Base-by-base conservation (phyloP, 2,888 invertebrate species). In the Hybos culiciformis region DNA sequence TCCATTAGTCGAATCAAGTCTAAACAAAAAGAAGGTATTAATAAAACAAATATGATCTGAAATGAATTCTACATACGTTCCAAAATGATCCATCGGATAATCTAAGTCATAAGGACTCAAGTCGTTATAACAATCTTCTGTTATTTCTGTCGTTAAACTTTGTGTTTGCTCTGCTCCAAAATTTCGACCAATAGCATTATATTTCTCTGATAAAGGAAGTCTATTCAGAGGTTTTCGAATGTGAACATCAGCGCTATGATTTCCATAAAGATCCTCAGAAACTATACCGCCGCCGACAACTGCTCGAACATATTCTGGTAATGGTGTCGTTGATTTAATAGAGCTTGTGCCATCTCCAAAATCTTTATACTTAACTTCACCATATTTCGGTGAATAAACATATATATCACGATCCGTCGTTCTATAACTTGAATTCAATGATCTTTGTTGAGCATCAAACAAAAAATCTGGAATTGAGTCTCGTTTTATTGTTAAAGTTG, bases 381-480 rank as follows among this genome's bases (percentile, higher is more conserved):
- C 54, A 36, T 61, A 63, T 23, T 63, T 61, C 14, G 54, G 47
- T 1, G 57, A 51, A 45, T 60, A 60, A 46, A 58, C 57, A 26
- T 64, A 63, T 17, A 65, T 50, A 26, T 65, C 64, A 23, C 56
- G 60, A 8, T 62, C 65, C 12, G 51, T 49, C 2, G 51, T 49
- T 5, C 37, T 15, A 5, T 12, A 7, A 7, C 6, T 40, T 23
- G 33, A 37, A 32, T 26, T 31, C 45, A 41, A 37, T 31, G 55
- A 48, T 41, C 60, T 56, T 49, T 59, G 61, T 42, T 61, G 61
- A 15, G 60, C 59, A 48, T 62, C 61, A 41, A 60, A 62, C 11
- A 67, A 52, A 49, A 64, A 67, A 45, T 67, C 66, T 20, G 66
- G 66, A 45, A 67, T 41, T 39, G 63, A 58, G 41, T 65, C 61